Evolutionary conservation across 2,888 invertebrate genomes (phyloP), one percentile per base, ranked within the genome.

Genomic region (Tetranychus piercei): DNA sequence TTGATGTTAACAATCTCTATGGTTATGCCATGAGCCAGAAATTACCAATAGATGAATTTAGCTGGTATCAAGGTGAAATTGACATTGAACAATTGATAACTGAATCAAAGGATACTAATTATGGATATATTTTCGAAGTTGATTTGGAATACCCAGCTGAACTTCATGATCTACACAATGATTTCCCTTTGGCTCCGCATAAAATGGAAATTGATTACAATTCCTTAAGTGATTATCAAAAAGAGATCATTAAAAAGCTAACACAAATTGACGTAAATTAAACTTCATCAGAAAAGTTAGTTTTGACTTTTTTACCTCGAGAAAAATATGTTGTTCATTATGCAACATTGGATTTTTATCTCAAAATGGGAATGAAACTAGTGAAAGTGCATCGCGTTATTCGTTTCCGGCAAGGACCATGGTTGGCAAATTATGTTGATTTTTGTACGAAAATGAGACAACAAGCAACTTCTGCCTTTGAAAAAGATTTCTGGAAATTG

Each of bases 401-500:
- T 43, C 22, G 11, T 6, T 71, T 71, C n/a, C n/a, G 9, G 0
- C 71, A 71, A 71, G 73, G 15, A 79, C 79, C 72, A 77, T 79
- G 9, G 64, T 78, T 22, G 78, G 80, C 73, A 22, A 22, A 34
- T 34, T 78, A 77, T 67, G 76, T 79, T 45, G 76, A 76, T 23
- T 73, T 79, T 11, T 79, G 78, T 76, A 77, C 78, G 9, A 70
- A 75, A n/a, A 73, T 70, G 75, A 74, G 77, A 34, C 79, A 78
- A 78, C 75, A 79, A 73, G 80, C 77, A 77, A 80, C 77, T 75
- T 80, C 78, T 77, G 80, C 79, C 71, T 82, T 82, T 80, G 79
- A 81, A 75, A 81, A 82, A 79, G 80, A 80, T 77, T 80, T 83
- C 73, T 83, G 81, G 73, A 81, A 82, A 76, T 76, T 81, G 8